phyloP scores from a whole-genome alignment of 53 echinoderm and acorn worm genomes.

The Holothuria scabra region DNA sequence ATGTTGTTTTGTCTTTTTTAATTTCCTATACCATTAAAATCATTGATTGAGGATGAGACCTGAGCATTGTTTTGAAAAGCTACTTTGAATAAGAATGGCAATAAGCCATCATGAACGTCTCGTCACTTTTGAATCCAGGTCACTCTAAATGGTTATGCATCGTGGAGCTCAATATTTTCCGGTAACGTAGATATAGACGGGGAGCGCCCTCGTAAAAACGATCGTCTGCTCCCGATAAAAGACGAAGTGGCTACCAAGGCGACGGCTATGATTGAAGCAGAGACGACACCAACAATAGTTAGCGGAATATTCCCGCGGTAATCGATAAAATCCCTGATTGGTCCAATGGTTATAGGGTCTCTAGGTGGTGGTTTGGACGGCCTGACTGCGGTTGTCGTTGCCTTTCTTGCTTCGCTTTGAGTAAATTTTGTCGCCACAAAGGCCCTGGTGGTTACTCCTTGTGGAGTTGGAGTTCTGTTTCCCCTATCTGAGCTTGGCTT shows the following conservation, averaged over 20 bases:
- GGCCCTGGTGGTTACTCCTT: too few relatives aligned
- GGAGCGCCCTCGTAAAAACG: neutral
- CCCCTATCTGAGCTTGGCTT: too few relatives aligned
- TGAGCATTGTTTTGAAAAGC: too few relatives aligned
- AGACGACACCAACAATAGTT: neutral
- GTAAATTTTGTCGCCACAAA: neutral
- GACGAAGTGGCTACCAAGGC: conserved; percentile 19
- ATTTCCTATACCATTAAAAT: too few relatives aligned
- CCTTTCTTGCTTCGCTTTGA: neutral
- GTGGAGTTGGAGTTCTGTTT: too few relatives aligned
- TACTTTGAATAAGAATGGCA: too few relatives aligned
- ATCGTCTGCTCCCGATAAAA: neutral
- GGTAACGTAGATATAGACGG: neutral
- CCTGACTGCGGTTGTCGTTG: neutral
- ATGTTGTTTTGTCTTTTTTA: too few relatives aligned
- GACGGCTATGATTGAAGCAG: neutral
- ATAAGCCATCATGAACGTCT: too few relatives aligned
- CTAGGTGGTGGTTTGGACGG: neutral
- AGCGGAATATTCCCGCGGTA: neutral
- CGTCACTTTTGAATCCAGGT: too few relatives aligned
- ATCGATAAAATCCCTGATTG: neutral
- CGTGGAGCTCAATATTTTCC: conserved; percentile 8
- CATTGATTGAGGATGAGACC: too few relatives aligned
- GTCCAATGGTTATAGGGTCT: conserved; percentile 13
- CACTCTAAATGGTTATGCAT: too few relatives aligned